Percentiles rank a stretch among this genome's conserved stretches.
These are phyloP conservation scores for Zapus hudsonius DNA, from an alignment of 2,113 vertebrate species.

Conservation along the genomic window DNA sequence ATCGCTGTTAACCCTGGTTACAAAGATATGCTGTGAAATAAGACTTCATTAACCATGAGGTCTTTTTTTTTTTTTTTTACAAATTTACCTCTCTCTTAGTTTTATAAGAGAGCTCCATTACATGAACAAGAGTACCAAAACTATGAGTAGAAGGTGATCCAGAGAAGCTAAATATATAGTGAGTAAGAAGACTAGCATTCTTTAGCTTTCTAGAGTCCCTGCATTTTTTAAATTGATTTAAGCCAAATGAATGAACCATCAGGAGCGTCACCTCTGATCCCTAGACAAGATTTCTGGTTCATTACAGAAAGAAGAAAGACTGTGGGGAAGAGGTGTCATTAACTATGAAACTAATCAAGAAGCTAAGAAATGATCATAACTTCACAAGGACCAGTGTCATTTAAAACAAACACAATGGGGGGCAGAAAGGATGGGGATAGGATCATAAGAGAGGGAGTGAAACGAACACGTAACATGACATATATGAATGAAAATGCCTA, in stretches of 20 bases:
- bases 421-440: not conserved
- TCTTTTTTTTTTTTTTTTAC: too few species aligned
- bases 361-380: not conserved
- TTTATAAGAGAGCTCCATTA: slow-evolving; percentile 26
- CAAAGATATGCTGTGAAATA: slow-evolving; percentile 32
- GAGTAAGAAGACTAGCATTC: not conserved
- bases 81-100: not conserved
- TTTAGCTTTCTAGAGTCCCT: not conserved
- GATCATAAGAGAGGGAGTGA: not conserved
- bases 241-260: not conserved
- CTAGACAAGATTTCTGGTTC: not conserved
- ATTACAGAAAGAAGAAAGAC: not conserved
- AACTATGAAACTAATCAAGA: slow-evolving; percentile 10
- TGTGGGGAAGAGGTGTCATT: not conserved
- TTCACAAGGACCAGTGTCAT: not conserved
- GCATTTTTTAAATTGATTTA: not conserved
- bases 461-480: not conserved
- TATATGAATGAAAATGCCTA: not conserved
- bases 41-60: slow-evolving; percentile 32
- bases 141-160: not conserved
- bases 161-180: not conserved
- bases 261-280: not conserved
- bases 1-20: slow-evolving; percentile 24
- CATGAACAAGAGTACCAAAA: not conserved
- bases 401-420: not conserved